Base-by-base conservation (phyloP, 2,888 invertebrate genomes). In the Drosophila nr. perissopoda region DNA sequence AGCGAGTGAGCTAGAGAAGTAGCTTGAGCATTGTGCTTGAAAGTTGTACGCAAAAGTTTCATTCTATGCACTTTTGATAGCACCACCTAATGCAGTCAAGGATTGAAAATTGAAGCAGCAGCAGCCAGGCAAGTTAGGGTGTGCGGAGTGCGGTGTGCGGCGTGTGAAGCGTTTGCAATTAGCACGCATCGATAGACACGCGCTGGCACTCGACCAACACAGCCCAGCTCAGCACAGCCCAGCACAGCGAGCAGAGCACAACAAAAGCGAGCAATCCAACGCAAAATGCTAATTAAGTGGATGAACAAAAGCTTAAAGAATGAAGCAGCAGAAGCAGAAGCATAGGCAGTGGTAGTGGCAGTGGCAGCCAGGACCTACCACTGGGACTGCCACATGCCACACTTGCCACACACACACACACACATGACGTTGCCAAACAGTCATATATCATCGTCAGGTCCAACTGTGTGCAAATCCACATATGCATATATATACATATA, bases 171-270 rank as follows among this genome's bases (percentile, higher is more conserved):
- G 80, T 16, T 46, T 46, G 79, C 90, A 90, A 90, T 90, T 90
- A 90, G 90, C 81, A 89, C 86, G 80, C 89, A 90, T 90, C 90
- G 90, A 91, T 91, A 83, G 88, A 77, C 89, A 90, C 87, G 89
- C 84, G 84, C 89, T 73, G 73, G 74, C 76, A 86, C 91, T 90
- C 83, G 79, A 81, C 77, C 27, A 38, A n/a, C 16, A 36, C 36
- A 36, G 27, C 36, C n/a, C 18, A 54, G 27, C 8, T 1, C 18
- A 36, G 7, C 36, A 21, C 6, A 49, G 49, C 8, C 25, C 27
- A 34, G n/a, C 2, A 16, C 1, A 68, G 74, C 53, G 29, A 49
- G 70, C 68, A 2, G 60, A 70, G 68, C 61, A 76, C 21, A 69
- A 76, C 75, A 81, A 81, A 76, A 70, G 82, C 81, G 68, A 81